Percentiles rank a stretch among this genome's conserved stretches.
Conservation (phyloP, 2,888 invertebrate species). For the Parnassius smintheus region DNA sequence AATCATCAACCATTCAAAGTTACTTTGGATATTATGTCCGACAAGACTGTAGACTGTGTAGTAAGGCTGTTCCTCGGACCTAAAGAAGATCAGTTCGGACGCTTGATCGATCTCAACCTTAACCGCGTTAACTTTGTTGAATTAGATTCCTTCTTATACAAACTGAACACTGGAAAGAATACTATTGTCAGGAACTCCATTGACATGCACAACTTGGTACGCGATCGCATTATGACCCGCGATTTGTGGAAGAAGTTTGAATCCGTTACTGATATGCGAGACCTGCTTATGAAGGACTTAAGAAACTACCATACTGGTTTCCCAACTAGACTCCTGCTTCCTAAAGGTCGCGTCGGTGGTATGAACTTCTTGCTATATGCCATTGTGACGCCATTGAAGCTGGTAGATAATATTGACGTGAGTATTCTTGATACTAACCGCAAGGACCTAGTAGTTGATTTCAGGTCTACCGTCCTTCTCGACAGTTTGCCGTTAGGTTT, state of each 20-base stretch:
- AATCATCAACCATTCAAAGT: constrained; percentile 84
- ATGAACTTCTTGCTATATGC: constrained; percentile 84
- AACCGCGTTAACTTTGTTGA: constrained; percentile 84
- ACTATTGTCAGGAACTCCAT: constrained; percentile 82
- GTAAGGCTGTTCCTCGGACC: constrained; percentile 86
- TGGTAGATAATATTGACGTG: constrained; percentile 63
- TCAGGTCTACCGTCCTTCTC: constrained; percentile 65
- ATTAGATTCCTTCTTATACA: constrained; percentile 82
- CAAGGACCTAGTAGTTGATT: constrained; percentile 65
- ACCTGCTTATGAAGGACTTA: constrained; percentile 56
- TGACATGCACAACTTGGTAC: constrained; percentile 84
- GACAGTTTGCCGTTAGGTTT: constrained; percentile 86
- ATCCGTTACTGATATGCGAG: constrained; percentile 67
- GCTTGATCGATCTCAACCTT: constrained; percentile 77
- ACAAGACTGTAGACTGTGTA: constrained; percentile 80
- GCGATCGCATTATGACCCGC: constrained; percentile 84
- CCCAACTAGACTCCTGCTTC: constrained; percentile 86
- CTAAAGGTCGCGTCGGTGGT: constrained; percentile 85
- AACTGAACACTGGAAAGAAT: constrained; percentile 84
- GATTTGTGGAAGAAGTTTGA: constrained; percentile 84
- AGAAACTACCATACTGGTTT: constrained; percentile 82
- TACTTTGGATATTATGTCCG: constrained; percentile 78
- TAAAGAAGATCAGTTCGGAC: constrained; percentile 82
- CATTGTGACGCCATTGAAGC: constrained; percentile 79
- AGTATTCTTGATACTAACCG: constrained; percentile 65